A percentile compares a stretch with the other conserved stretches of the same genome.
These are phyloP conservation scores for Fratercula arctica DNA, from an alignment of 2,797 vertebrate species.

Conservation along the genomic window DNA sequence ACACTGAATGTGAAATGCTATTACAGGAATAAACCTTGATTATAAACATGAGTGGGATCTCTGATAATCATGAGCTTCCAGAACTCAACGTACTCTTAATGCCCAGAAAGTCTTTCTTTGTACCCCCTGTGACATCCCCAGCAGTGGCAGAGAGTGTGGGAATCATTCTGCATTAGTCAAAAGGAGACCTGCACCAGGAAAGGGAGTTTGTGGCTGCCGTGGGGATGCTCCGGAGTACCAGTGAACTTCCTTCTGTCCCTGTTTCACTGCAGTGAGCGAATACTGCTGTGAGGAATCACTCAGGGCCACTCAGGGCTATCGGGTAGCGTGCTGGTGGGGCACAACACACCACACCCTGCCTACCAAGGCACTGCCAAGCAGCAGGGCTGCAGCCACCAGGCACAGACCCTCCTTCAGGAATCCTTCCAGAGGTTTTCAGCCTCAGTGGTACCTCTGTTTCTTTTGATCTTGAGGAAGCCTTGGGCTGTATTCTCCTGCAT, in stretches of 20 bases:
- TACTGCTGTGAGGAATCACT: not conserved
- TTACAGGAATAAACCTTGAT: not conserved
- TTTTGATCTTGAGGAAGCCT: not conserved
- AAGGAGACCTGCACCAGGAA: not conserved
- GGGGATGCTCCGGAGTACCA: not conserved
- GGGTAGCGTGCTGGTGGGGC: fast-evolving
- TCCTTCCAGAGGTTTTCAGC: not conserved
- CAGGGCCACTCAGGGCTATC: not conserved
- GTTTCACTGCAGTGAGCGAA: not conserved
- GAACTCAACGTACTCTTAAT: not conserved
- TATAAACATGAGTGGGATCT: not conserved
- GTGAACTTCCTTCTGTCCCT: not conserved
- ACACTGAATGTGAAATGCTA: not conserved
- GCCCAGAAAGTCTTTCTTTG: not conserved
- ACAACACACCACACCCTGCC: not conserved
- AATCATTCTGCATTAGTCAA: not conserved
- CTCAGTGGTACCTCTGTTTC: not conserved
- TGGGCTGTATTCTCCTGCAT: not conserved
- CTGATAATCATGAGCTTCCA: not conserved
- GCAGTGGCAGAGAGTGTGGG: not conserved
- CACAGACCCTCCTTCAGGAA: not conserved
- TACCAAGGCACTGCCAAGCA: not conserved
- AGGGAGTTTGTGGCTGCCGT: not conserved
- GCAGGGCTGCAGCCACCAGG: not conserved
- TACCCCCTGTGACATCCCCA: not conserved